These are phyloP conservation scores for Drosophila planitibia DNA, from an alignment of 2,888 invertebrate species.

Conservation along the genomic window DNA sequence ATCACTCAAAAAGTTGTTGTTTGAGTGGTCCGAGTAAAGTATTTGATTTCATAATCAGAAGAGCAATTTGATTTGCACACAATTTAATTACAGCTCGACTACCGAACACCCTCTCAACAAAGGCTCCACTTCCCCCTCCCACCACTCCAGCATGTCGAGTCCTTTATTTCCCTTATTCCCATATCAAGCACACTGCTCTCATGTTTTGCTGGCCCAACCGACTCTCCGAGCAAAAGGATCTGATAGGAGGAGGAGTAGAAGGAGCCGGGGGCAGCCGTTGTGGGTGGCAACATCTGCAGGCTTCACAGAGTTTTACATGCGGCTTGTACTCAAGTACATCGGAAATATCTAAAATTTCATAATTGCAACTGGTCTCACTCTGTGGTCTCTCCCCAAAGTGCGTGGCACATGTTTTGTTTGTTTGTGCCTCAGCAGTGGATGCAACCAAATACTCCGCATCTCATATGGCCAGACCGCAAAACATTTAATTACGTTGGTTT, in stretches of 20 bases:
- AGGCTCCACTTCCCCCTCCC: background rate
- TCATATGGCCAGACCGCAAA: constrained; percentile 56
- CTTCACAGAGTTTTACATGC: constrained; percentile 52
- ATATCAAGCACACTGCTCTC: constrained; percentile 37
- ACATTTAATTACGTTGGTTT: constrained; percentile 57
- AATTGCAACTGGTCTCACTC: constrained; percentile 68
- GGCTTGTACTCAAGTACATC: constrained; percentile 57
- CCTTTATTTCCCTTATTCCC: constrained; percentile 33
- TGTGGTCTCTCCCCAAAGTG: constrained; percentile 24
- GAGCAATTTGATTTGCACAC: constrained; percentile 61
- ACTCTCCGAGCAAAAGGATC: constrained; percentile 27
- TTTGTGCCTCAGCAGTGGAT: constrained; percentile 25
- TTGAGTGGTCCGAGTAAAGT: constrained; percentile 24
- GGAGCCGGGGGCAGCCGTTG: background rate
- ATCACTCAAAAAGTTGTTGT: background rate
- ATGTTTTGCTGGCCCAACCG: constrained; percentile 37
- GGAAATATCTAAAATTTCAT: constrained; percentile 80
- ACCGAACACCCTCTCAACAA: constrained; percentile 24
- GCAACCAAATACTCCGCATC: constrained; percentile 50
- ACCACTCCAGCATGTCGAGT: constrained; percentile 2
- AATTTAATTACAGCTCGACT: constrained; percentile 55
- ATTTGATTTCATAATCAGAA: constrained; percentile 65
- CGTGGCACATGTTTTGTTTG: constrained; percentile 36
- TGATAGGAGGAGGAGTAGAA: background rate
- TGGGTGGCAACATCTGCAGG: constrained; percentile 40